Evolutionary conservation across 2,113 vertebrate genomes (phyloP), one percentile per base, ranked within the genome.

Genomic region (Pelusios castaneus): DNA sequence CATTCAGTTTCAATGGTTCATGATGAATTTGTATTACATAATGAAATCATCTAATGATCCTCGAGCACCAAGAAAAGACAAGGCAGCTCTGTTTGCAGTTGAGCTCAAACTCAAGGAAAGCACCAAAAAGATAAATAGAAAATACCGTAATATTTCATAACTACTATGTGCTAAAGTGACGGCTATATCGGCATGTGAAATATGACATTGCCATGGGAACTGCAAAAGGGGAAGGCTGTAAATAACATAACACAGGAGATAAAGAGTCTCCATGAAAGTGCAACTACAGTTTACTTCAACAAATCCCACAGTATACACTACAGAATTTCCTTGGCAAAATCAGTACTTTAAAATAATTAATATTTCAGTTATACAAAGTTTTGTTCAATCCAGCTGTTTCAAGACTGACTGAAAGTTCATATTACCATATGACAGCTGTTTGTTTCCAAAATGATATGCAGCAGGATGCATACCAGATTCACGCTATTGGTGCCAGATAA

Each of bases 1-100:
- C 63, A 82, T 93, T 93, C 63, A 80, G 54, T 84, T 89, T 47
- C 84, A 85, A 80, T 93, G 89, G 95, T 96, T 96, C 89, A 93
- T 80, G 47, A 58, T 95, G 77, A 94, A 91, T 95, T 95, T 83
- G 90, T 91, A 80, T 83, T 84, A 78, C 0, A 7, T 10, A 25
- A 94, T 91, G 80, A 92, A 97, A 82, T 94, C 88, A 92, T 94
- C 22, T 43, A 91, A 58, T 2, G 1, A 91, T 90, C 38, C 84
- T 76, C 77, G 79, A 90, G 82, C 77, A 90, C 80, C 0, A 41
- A 83, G 77, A 63, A 80, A 95, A 91, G 58, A 58, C 81, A 81
- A 84, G 27, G 73, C 63, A 52, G 73, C 14, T 47, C 54, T 45
- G 19, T 94, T 95, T 89, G 87, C 91, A 79, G 24, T 80, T 95